Percentiles rank a stretch among this genome's conserved stretches.
Conservation (phyloP, 1,140 invertebrate species). For the Zaprionus vittiger region DNA sequence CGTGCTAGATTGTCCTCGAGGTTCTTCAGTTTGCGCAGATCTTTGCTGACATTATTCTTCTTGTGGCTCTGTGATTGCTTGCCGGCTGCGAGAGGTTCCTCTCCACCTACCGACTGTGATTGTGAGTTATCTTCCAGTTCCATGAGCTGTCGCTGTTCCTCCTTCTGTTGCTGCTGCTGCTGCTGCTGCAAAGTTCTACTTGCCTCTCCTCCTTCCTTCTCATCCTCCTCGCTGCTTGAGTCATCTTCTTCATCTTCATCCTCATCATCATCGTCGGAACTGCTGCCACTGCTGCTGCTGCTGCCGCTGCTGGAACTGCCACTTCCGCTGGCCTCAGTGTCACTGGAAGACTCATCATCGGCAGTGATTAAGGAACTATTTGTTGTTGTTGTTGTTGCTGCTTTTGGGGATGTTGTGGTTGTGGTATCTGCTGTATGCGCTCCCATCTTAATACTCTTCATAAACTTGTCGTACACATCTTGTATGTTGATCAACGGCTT, state of each 20-base stretch:
- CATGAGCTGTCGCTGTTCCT: constrained; percentile 12
- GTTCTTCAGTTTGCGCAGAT: constrained; percentile 73
- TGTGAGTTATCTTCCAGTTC: constrained; percentile 10
- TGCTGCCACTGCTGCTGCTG: constrained; percentile 40
- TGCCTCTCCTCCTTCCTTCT: not conserved
- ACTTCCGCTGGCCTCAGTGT: constrained; percentile 34
- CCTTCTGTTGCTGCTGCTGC: constrained; percentile 4
- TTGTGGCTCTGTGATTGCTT: constrained; percentile 46
- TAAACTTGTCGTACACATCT: constrained; percentile 78
- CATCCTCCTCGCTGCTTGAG: constrained; percentile 14
- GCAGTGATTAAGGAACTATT: constrained; percentile 58
- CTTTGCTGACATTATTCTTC: constrained; percentile 70
- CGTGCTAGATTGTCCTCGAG: constrained; percentile 75
- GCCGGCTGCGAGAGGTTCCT: not conserved
- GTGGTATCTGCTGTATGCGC: constrained; percentile 8
- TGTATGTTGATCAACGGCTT: constrained; percentile 61
- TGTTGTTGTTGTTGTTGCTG: constrained; percentile 22
- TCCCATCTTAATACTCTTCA: constrained; percentile 78
- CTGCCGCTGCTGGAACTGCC: constrained; percentile 43
- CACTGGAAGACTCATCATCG: constrained; percentile 62
- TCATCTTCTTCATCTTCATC: constrained; percentile 33
- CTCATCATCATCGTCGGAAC: constrained; percentile 36
- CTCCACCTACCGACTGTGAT: constrained; percentile 12
- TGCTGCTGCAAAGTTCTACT: not conserved
- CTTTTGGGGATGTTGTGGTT: constrained; percentile 1